Base-by-base conservation (phyloP, 2,113 vertebrate species). In the Passer domesticus region DNA sequence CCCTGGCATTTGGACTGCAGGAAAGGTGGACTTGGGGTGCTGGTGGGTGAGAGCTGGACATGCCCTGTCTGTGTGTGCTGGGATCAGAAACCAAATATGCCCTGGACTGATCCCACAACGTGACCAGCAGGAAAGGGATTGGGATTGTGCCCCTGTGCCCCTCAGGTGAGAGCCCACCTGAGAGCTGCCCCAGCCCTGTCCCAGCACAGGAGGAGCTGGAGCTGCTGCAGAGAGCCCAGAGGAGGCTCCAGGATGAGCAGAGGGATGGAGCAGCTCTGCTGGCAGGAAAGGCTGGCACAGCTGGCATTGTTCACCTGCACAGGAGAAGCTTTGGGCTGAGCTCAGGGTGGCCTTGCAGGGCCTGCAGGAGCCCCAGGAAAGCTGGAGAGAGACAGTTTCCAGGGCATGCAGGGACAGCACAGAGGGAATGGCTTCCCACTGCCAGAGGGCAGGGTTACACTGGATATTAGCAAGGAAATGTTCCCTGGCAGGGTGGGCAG, bases 401-500 rank as follows among this genome's bases (percentile, higher is more conserved):
- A 79, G 46, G 84, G n/a, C 0, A 0, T 52, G 39, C 0, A 70
- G 56, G 20, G n/a, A 15, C 33, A 69, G 47, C 1, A 55, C 3
- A 0, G 8, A 19, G 55, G 33, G 9, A 70, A 62, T 62, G n/a
- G 20, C 55, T 50, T 50, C 16, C 9, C 2, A 19, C 0, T 27
- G 22, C 1, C 30, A 69, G 53, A 41, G 35, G 8, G 2, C 1
- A 35, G 76, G 12, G 18, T 6, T 24, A 15, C 4, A 12, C 4
- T 4, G 19, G 56, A 33, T 33, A 1, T 20, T 30, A 1, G 47
- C 47, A 7, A 43, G 21, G 3, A 56, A 66, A 44, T 66, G 0
- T 44, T 73, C 2, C 4, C 22, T 58, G 9, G 0, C 1, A 80
- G 31, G 20, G 5, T 56, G 58, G 16, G 0, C 0, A 79, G 41